These are phyloP conservation scores for Bruchidius siliquastri DNA, from an alignment of 2,888 invertebrate species.

Conservation along the genomic window DNA sequence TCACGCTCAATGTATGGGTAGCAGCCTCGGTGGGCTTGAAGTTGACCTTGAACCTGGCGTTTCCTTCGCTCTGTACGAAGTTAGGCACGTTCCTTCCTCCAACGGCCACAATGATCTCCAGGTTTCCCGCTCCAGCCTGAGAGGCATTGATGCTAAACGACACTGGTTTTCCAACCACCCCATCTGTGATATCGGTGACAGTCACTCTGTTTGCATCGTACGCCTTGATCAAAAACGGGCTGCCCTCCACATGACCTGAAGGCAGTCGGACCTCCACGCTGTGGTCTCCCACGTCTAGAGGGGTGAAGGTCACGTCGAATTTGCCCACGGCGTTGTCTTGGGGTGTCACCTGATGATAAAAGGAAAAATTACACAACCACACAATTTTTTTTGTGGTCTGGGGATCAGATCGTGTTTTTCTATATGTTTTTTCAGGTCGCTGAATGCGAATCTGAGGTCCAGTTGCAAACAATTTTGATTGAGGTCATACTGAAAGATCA, in stretches of 20 bases:
- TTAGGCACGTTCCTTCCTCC: constrained; percentile 96
- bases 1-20: constrained; percentile 85
- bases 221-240: constrained; percentile 92
- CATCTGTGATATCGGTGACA: constrained; percentile 88
- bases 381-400: no score
- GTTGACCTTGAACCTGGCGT: constrained; percentile 89
- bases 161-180: constrained; percentile 86
- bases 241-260: constrained; percentile 85
- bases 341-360: constrained; percentile 37
- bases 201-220: constrained; percentile 94
- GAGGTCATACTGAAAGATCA: no score
- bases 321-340: constrained; percentile 48
- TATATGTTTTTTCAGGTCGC: no score
- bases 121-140: constrained; percentile 85
- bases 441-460: no score
- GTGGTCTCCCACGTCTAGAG: constrained; percentile 89
- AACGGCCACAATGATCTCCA: constrained; percentile 96
- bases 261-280: constrained; percentile 73
- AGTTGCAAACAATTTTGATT: no score
- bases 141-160: constrained; percentile 88
- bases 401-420: no score
- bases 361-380: no score
- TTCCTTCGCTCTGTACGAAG: constrained; percentile 95
- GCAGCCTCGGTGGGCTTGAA: constrained; percentile 95
- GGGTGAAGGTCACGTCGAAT: constrained; percentile 61